Base-by-base conservation (phyloP, 2,888 invertebrate genomes). In the Nomada fabriciana region DNA sequence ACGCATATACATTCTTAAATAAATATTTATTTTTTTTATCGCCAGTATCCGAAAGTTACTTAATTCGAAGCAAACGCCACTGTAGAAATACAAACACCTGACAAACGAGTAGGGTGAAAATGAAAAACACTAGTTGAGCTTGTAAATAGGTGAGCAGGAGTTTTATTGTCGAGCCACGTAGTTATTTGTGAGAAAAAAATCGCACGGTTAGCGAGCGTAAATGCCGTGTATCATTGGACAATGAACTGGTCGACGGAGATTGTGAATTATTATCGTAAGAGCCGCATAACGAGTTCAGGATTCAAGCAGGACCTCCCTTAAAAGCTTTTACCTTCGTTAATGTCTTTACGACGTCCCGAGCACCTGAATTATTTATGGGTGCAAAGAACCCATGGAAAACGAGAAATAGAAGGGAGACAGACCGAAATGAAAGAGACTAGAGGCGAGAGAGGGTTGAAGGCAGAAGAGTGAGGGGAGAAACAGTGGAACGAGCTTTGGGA, bases 301-400 rank as follows among this genome's bases (percentile, higher is more conserved):
- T 83, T 84, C 83, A 86, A 73, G 50, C 76, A 65, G 73, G 61
- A 64, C 79, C 79, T 77, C 65, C 79, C 82, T 86, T 83, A 86
- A 83, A 84, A 86, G 83, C 86, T 86, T 89, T 87, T 84, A 81
- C 77, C 82, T 84, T 87, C 78, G 77, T 85, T 90, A 88, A 88
- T 88, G 87, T 87, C 88, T 84, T 89, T 85, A 78, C 81, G 80
- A 78, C 80, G 80, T 84, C 57, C 75, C 78, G 86, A 85, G 87
- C 80, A 87, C 84, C 88, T 90, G 90, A 90, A 90, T 90, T 90
- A 89, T 89, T 90, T 89, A 90, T 90, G 76, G 86, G 76, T 79
- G 72, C 84, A 81, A 87, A 80, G 89, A 88, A 85, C 85, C 80
- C 73, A 42, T 61, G 43, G 64, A 79, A 75, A 82, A 79, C 59